phyloP scores from a whole-genome alignment of 2,797 vertebrate genomes.

The Diplodus puntazzo region DNA sequence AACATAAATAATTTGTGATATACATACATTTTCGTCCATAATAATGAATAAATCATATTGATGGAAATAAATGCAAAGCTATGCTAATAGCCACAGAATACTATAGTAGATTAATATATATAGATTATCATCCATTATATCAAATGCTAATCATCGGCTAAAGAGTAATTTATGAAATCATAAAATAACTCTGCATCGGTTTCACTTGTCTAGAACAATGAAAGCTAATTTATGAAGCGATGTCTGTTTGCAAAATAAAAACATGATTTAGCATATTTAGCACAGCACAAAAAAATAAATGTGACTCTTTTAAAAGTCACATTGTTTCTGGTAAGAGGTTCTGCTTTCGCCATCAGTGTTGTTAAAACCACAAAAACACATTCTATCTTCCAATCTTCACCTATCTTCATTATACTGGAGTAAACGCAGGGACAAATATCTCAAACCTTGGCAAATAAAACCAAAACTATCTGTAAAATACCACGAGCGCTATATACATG shows the following conservation, averaged over 20 bases:
- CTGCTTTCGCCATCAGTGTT: no score
- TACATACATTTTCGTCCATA: slow-evolving; percentile 1
- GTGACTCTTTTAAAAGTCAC: not conserved
- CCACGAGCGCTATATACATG: not conserved
- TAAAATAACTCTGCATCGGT: not conserved
- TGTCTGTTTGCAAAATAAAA: not conserved
- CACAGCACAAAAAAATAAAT: not conserved
- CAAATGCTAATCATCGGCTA: not conserved
- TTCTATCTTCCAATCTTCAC: no score
- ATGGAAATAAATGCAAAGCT: not conserved
- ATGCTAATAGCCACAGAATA: not conserved
- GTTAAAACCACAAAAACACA: no score
- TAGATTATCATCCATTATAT: not conserved
- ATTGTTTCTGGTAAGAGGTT: no score
- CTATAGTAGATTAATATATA: not conserved
- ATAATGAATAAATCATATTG: slow-evolving; percentile 13
- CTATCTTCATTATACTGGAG: not conserved
- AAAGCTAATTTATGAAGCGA: not conserved
- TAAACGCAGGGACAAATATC: not conserved
- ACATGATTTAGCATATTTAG: not conserved
- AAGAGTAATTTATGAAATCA: not conserved
- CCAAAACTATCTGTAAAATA: not conserved
- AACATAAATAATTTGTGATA: not conserved
- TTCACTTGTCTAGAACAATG: not conserved
- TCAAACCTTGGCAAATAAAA: no score